These are phyloP conservation scores for Dicaeum eximium DNA, from an alignment of 2,113 vertebrate species.

Conservation along the genomic window DNA sequence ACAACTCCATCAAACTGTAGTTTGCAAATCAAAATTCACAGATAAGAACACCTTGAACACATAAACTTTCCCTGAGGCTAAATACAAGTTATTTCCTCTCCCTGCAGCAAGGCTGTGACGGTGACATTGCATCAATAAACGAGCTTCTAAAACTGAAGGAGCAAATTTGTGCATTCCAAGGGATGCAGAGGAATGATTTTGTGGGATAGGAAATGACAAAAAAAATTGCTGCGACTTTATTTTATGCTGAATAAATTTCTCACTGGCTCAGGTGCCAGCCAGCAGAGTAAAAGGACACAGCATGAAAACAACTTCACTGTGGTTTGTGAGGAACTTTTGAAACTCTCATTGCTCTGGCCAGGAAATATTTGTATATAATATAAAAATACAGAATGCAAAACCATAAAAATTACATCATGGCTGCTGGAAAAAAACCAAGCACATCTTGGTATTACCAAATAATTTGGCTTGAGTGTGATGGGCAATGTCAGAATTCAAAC, in stretches of 20 bases:
- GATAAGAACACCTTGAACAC: neutral
- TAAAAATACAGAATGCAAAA: neutral
- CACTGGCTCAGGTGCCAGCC: neutral
- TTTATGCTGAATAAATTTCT: neutral
- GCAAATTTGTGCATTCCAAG: neutral
- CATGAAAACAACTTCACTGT: neutral
- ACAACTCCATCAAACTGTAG: neutral
- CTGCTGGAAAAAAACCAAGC: neutral
- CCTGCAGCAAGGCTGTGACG: neutral
- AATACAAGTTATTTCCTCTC: neutral
- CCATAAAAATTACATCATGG: accelerated
- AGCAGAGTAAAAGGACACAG: neutral
- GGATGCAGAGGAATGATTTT: neutral
- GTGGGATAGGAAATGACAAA: neutral
- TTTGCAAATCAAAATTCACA: neutral
- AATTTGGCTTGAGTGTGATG: neutral
- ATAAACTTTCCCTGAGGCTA: neutral
- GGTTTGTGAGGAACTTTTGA: neutral
- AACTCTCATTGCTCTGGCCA: neutral
- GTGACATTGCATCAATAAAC: neutral
- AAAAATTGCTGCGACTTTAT: neutral
- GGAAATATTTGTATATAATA: neutral
- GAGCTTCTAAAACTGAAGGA: neutral
- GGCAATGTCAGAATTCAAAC: neutral
- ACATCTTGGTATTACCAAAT: neutral